Percentiles rank a stretch among this genome's conserved stretches.
Evolutionary conservation across 1,140 invertebrate genomes (phyloP).

Genomic region (Hypothenemus hampei): DNA sequence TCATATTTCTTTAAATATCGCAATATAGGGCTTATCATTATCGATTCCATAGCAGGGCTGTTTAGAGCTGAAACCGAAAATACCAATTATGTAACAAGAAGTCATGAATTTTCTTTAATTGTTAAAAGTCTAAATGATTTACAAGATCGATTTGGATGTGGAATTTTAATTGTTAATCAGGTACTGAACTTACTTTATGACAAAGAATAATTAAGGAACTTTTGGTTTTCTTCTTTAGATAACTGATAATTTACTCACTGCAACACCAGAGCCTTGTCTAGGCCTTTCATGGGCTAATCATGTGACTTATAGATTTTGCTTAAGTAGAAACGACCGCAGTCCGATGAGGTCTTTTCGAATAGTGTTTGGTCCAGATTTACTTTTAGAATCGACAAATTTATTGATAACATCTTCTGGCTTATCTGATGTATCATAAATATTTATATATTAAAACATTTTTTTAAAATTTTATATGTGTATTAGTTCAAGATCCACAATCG

Average conservation of each 20-base stretch:
- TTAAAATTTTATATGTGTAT: background rate
- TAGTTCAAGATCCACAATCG: background rate
- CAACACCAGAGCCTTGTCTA: constrained; percentile 50
- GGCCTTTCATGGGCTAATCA: constrained; percentile 67
- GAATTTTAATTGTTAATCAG: constrained; percentile 69
- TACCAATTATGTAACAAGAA: constrained; percentile 51
- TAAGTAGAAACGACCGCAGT: constrained; percentile 47
- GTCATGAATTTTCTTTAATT: constrained; percentile 50
- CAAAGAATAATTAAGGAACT: background rate
- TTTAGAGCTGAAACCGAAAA: constrained; percentile 60
- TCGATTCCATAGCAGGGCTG: constrained; percentile 72
- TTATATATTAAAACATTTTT: background rate
- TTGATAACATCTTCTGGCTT: constrained; percentile 7
- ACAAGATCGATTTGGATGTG: constrained; percentile 51
- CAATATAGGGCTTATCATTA: constrained; percentile 60
- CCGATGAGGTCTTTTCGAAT: constrained; percentile 40
- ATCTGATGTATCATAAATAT: background rate
- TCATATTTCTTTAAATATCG: constrained; percentile 47
- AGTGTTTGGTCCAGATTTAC: constrained; percentile 47
- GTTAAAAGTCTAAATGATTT: constrained; percentile 55
- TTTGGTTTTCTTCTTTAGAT: constrained; percentile 39
- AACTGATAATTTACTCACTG: constrained; percentile 33
- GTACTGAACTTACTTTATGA: constrained; percentile 44
- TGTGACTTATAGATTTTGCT: constrained; percentile 57
- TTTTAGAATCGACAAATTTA: constrained; percentile 18